Percentiles rank a stretch among this genome's conserved stretches.
Evolutionary conservation across 2,113 vertebrate genomes (phyloP).

Genomic region (Crotalus viridis): DNA sequence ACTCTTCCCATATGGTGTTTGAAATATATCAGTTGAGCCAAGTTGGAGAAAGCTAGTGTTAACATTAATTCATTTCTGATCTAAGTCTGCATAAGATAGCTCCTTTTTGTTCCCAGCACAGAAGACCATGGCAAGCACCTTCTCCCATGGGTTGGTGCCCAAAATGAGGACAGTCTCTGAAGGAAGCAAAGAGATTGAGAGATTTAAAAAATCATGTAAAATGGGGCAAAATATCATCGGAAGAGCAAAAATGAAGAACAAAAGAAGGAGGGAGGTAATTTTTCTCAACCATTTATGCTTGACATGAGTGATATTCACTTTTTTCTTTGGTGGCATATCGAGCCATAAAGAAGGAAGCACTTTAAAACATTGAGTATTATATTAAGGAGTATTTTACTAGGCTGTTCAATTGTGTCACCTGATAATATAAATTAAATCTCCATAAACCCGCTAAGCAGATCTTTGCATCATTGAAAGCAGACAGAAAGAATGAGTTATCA

Average conservation of each 20-base stretch:
- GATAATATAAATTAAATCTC: conserved; percentile 36
- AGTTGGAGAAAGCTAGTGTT: neutral
- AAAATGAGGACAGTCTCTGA: neutral
- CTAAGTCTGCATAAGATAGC: neutral
- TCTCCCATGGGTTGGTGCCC: neutral
- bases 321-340: neutral
- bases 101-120: neutral
- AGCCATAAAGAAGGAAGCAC: conserved; percentile 14
- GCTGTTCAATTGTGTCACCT: conserved; percentile 20
- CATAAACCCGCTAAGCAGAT: conserved; percentile 31
- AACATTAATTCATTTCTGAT: neutral
- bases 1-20: neutral
- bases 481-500: conserved; percentile 21
- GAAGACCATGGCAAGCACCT: neutral
- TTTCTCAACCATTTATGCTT: neutral
- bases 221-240: neutral
- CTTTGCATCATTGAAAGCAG: conserved; percentile 30
- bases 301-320: neutral
- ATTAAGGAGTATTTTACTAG: conserved; percentile 11
- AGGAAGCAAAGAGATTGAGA: neutral
- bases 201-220: too few species aligned
- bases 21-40: neutral
- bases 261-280: too few species aligned
- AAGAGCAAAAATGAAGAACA: neutral
- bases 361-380: conserved; percentile 9